Base-by-base conservation (phyloP, 2,888 invertebrate genomes). In the Chrysolina americana region DNA sequence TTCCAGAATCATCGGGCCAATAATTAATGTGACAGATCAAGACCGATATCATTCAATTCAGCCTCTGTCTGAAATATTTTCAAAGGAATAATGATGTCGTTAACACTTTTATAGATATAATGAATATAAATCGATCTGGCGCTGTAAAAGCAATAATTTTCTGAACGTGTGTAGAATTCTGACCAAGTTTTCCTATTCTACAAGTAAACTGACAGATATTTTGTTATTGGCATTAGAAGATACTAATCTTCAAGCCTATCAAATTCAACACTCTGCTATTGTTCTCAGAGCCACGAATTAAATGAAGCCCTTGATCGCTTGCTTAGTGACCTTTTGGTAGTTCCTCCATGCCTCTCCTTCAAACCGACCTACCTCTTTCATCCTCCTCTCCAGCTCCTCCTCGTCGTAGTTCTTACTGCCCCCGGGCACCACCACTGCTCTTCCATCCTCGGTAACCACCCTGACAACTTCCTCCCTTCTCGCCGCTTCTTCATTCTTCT, bases 301-400 rank as follows among this genome's bases (percentile, higher is more conserved):
- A 81, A 91, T 87, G 85, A 90, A 90, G 77, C 90, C 89, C 87
- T 90, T 91, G 83, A 91, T 89, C 76, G 91, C 90, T 85, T 91
- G 90, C 81, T 91, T 90, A 81, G 91, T 90, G 81, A 90, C 89
- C 78, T 89, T 89, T 77, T 86, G 86, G 80, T 89, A 90, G 81
- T 87, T 89, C 80, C 87, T 89, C 90, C 90, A 90, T 79, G 89
- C 86, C 70, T 83, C 86, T 71, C 86, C 87, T 78, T 85, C 86
- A 76, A 82, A 80, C 68, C 84, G 81, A 88, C 89, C 88, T 87
- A 90, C 90, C 90, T 89, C 89, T 81, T 88, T 89, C 83, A 89
- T 84, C 74, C 86, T 85, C 66, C 83, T 85, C 79, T 87, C 79
- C 64, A 89, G 85, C 68, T 88, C 87, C 41, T 86, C 86, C 15